A percentile compares a stretch with the other conserved stretches of the same genome.
Evolutionary conservation across 2,888 invertebrate species (phyloP).

Genomic region (Dicranocentrus wangi): DNA sequence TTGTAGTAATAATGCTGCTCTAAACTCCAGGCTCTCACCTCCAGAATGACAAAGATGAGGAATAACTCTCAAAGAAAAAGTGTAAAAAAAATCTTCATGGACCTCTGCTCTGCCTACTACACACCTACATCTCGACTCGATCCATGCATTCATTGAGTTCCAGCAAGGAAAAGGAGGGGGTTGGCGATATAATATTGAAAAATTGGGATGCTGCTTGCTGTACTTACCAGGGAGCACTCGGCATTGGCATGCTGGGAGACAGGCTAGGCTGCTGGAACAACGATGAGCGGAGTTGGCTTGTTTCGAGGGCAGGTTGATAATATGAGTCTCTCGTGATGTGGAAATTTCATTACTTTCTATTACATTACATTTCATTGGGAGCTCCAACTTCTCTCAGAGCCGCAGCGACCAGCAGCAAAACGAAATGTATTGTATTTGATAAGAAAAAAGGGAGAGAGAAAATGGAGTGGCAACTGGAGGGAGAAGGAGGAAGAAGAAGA

Average conservation of each 20-base stretch:
- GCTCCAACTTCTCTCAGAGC: background rate
- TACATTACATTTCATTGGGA: conserved; percentile 49
- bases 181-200: no score
- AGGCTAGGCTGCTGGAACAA: background rate
- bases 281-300: background rate
- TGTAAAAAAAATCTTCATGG: no score
- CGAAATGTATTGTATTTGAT: background rate
- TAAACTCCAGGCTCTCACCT: no score
- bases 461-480: conserved; percentile 26
- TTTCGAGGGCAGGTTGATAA: background rate
- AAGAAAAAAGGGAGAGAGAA: conserved; percentile 29
- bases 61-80: no score
- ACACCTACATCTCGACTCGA: no score
- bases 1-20: no score
- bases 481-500: conserved; percentile 27
- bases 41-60: no score
- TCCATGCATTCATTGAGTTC: no score
- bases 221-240: no score
- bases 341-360: conserved; percentile 61
- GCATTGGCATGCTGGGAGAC: background rate
- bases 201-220: no score
- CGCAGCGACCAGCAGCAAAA: background rate
- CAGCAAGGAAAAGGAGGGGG: no score
- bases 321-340: conserved; percentile 55
- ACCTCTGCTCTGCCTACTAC: no score